Evolutionary conservation across 2,888 invertebrate species (phyloP), one percentile per base, ranked within the genome.

Genomic region (Eilema caniola): DNA sequence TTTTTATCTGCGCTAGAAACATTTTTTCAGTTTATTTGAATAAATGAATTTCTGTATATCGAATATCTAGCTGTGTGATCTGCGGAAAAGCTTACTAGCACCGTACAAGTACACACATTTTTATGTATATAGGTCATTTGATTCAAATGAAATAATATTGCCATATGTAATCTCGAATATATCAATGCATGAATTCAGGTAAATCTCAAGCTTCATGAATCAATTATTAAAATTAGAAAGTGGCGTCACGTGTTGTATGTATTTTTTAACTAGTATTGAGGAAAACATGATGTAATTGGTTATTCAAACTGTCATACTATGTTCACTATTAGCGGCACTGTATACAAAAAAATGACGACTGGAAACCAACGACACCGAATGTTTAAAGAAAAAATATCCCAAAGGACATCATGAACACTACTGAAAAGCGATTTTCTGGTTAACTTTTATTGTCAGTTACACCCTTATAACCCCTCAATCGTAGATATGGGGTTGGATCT

Each of bases 141-240:
- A 25, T 59, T 66, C 20, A 16, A 60, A 59, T 66, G 25, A 20
- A 31, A 61, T 31, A 31, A 28, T 66, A 14, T 60, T 59, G n/a
- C 41, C 28, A 23, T 67, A 67, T 59, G 25, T 41, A 66, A 66
- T 59, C 66, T 66, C 53, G 53, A 53, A 53, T 37, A 53, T 10
- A 53, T 53, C 66, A 66, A 59, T 37, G 24, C 23, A 24, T 59
- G 37, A 33, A n/a, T 41, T 31, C 14, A n/a, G 20, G 10, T 20
- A 25, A 12, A 47, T 64, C 4, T 59, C 7, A 25, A 16, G 59
- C 16, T 2, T 25, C 59, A 28, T 47, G 20, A n/a, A 53, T 41
- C 10, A 41, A 37, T 37, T 37, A 12, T 12, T 41, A 41, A 41
- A 41, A 41, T 41, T 20, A 7, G 20, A 7, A 47, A 47, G 47